These are phyloP conservation scores for Malurus alboscapulatus DNA, from an alignment of 2,113 vertebrate species.

Conservation along the genomic window DNA sequence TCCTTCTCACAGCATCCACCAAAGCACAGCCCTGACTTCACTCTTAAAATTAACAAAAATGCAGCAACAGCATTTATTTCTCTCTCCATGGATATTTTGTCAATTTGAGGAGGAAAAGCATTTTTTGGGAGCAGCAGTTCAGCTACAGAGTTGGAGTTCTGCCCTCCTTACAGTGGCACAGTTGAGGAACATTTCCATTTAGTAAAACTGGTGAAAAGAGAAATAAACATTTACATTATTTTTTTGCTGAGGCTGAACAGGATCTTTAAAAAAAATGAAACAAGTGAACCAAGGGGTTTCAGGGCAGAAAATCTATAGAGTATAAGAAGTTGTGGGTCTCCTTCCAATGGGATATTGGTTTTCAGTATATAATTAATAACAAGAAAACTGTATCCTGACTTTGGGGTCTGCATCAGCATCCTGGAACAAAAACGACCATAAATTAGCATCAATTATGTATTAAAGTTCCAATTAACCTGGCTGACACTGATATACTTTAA, in stretches of 20 bases:
- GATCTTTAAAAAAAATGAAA: conserved; percentile 20
- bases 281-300: background rate
- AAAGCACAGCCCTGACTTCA: background rate
- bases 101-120: background rate
- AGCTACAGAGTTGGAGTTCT: background rate
- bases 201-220: background rate
- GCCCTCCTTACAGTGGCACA: background rate
- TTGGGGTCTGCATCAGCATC: conserved; percentile 75
- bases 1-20: background rate
- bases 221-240: conserved; percentile 2
- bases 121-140: background rate
- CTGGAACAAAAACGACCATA: conserved; percentile 83
- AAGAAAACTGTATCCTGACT: conserved; percentile 82
- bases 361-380: conserved; percentile 84
- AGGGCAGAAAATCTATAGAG: conserved; percentile 16
- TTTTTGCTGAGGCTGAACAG: background rate
- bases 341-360: conserved; percentile 74
- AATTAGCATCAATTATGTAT: conserved; percentile 89
- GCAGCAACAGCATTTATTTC: background rate
- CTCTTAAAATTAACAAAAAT: background rate
- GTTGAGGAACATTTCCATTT: background rate
- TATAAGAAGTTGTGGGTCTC: conserved; percentile 55
- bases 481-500: conserved; percentile 86
- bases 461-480: conserved; percentile 86
- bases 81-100: background rate